These are phyloP conservation scores for Bufo gargarizans DNA, from an alignment of 2,113 vertebrate genomes.

Conservation along the genomic window DNA sequence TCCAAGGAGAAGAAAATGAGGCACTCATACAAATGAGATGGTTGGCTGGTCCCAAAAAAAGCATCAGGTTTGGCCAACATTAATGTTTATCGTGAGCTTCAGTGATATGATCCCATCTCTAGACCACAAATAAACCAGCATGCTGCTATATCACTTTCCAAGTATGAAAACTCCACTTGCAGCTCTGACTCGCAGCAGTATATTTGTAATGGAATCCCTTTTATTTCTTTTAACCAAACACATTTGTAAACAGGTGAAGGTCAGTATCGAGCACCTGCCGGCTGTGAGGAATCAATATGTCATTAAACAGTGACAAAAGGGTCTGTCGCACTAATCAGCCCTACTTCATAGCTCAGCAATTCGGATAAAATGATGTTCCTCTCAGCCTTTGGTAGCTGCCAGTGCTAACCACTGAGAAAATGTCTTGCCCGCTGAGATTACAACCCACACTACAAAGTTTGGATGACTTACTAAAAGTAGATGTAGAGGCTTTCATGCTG, in stretches of 20 bases:
- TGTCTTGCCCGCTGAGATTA: constrained; percentile 55
- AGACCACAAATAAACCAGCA: not conserved
- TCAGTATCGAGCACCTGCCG: constrained; percentile 55
- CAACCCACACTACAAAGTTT: constrained; percentile 39
- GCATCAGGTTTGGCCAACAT: too few species aligned
- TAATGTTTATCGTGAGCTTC: not conserved
- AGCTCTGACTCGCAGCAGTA: not conserved
- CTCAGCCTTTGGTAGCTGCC: constrained; percentile 43
- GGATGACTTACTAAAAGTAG: constrained; percentile 46
- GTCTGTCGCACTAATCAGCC: constrained; percentile 55
- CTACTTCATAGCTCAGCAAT: constrained; percentile 58
- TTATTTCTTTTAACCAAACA: constrained; percentile 53
- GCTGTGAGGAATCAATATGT: constrained; percentile 56
- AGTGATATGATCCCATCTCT: not conserved
- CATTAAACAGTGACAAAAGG: constrained; percentile 58
- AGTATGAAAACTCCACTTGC: not conserved
- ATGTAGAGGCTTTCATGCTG: constrained; percentile 6
- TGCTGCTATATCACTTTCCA: not conserved
- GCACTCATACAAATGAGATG: too few species aligned
- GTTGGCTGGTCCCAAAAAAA: too few species aligned
- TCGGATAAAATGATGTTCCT: constrained; percentile 56
- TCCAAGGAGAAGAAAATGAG: too few species aligned
- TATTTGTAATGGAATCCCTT: constrained; percentile 35
- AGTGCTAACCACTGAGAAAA: constrained; percentile 57
- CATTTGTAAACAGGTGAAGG: constrained; percentile 56